These are phyloP conservation scores for Tachycineta bicolor DNA, from an alignment of 2,113 vertebrate genomes.

Conservation along the genomic window DNA sequence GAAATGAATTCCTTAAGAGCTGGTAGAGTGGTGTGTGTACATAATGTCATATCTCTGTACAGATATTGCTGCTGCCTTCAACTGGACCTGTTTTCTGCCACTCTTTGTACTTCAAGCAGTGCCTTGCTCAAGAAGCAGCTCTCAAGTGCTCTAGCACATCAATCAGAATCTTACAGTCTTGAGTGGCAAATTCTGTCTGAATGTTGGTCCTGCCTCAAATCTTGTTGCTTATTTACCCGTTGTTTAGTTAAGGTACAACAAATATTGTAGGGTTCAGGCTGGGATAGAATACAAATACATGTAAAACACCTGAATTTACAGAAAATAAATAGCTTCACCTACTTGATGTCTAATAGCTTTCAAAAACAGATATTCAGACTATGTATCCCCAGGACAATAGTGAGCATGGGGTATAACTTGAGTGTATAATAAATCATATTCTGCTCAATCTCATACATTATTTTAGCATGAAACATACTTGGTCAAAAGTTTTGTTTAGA, in stretches of 20 bases:
- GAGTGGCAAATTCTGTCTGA: not conserved
- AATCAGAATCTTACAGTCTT: not conserved
- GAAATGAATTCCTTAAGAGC: slow-evolving; percentile 21
- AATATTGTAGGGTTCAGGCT: not conserved
- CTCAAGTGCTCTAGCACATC: not conserved
- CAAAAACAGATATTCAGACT: not conserved
- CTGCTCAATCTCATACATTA: not conserved
- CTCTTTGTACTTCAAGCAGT: not conserved
- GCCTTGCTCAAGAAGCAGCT: not conserved
- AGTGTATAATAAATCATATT: not conserved
- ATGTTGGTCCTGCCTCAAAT: not conserved
- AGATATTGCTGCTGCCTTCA: not conserved
- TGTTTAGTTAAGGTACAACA: not conserved
- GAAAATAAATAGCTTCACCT: not conserved
- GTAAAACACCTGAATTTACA: not conserved
- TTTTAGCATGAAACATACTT: not conserved
- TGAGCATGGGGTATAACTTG: not conserved
- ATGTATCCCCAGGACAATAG: not conserved
- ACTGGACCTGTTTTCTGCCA: not conserved
- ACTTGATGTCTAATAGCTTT: not conserved
- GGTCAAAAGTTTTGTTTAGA: not conserved
- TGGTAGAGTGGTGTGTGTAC: not conserved
- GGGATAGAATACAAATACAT: not conserved
- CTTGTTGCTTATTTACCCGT: not conserved
- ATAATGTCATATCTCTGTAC: not conserved